Evolutionary conservation across 2,797 vertebrate species (phyloP), one percentile per base, ranked within the genome.

Genomic region (Aphelocoma californica): DNA sequence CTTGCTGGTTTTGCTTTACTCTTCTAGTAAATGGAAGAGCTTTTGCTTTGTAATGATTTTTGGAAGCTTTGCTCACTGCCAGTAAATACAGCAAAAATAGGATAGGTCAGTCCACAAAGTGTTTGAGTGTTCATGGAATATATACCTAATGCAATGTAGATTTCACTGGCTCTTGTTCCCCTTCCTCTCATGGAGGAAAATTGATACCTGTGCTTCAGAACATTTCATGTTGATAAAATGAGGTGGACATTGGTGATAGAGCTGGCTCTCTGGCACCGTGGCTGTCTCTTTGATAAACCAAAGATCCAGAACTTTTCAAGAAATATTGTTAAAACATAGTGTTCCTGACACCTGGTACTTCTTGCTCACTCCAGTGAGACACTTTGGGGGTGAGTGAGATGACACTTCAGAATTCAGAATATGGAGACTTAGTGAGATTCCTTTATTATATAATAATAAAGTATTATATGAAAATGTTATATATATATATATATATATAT

Each of bases 11-110:
- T 75, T 74, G 7, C 38, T 89, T 77, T 44, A 48, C 60, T 90
- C 85, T 81, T 70, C 48, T 45, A 34, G 44, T 60, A 62, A 62
- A 48, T 50, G 29, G n/a, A 67, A 67, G 17, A 87, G 18, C 23
- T 90, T 89, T 71, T 64, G 45, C 57, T 86, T 90, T 88, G 51
- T 45, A 89, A 89, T 36, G 71, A 12, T 61, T 93, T 95, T 71
- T 56, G 57, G 57, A 92, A 62, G 20, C 51, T 66, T 70, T 45
- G 18, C 42, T 88, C 23, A 26, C 78, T 91, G 67, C 20, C 80
- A 71, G 79, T 90, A 77, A 92, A 72, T 79, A 61, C 57, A 5
- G 57, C 34, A 84, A 86, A 66, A 66, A 67, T 47, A 80, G 50
- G 38, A 29, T 15, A 74, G 64, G 88, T 80, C 61, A n/a, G 67